Conservation (phyloP, 2,113 vertebrate genomes). For the Tauraco erythrolophus region DNA sequence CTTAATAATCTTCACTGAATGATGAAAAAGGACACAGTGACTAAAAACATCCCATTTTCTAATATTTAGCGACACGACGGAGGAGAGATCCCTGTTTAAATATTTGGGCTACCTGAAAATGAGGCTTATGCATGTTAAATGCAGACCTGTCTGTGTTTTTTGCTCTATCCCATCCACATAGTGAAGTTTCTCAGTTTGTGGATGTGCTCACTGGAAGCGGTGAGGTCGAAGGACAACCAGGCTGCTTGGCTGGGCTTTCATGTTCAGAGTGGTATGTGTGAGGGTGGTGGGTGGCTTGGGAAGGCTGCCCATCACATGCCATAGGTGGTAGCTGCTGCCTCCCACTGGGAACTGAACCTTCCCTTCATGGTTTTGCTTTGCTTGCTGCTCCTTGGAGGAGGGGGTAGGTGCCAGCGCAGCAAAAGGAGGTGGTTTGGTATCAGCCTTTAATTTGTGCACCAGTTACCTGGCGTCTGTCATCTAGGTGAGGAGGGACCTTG, state of each 20-base stretch:
- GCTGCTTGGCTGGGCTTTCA: not conserved
- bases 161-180: not conserved
- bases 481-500: not conserved
- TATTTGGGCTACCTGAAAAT: not conserved
- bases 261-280: not conserved
- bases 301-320: fast-evolving
- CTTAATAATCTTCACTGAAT: not conserved
- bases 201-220: not conserved
- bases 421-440: not conserved
- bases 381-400: not conserved
- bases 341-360: not conserved
- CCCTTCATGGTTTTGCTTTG: not conserved
- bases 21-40: not conserved
- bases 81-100: not conserved
- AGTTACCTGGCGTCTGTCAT: not conserved
- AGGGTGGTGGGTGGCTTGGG: not conserved
- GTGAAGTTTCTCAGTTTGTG: not conserved
- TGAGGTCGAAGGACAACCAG: not conserved
- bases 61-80: not conserved
- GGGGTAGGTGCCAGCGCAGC: not conserved
- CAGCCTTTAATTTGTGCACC: not conserved
- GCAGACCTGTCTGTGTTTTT: not conserved
- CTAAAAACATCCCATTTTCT: not conserved
- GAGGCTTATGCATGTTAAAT: not conserved
- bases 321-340: not conserved